Base-by-base conservation (phyloP, 1,140 invertebrate species). In the Teleopsis dalmanni region DNA sequence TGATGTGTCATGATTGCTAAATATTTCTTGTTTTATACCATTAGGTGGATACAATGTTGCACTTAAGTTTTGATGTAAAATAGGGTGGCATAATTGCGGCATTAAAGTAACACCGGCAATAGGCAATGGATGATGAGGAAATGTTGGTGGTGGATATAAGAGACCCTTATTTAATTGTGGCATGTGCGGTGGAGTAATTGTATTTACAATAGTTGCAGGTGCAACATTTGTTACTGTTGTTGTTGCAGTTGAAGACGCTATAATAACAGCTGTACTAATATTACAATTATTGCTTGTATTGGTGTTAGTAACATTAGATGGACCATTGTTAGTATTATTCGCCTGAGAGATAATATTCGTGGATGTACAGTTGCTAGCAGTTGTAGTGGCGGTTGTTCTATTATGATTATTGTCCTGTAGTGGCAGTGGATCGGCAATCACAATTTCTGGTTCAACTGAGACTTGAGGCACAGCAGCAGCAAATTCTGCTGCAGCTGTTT, bases 1-100 rank as follows among this genome's bases (percentile, higher is more conserved):
- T 41, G n/a, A 37, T n/a, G 51, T 49, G 8, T 54, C 57, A 34
- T 65, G 61, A 50, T 65, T 56, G 23, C 9, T 43, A 61, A 59
- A 40, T 66, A 67, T 47, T 67, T n/a, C 64, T 52, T 67, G 64
- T 44, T 67, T 67, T 44, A 67, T 67, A 43, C 64, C 64, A 38
- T 67, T 67, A 2, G 64, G 59, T 21, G 59, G 52, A 19, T 67
- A 67, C 14, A 67, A 42, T 7, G 55, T 52, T 38, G 63, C 63
- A 47, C 64, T 59, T 47, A 67, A 44, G 47, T 67, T 67, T 50
- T 67, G 64, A 54, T 67, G 64, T 50, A 67, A 48, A 14, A 67
- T 67, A 16, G 64, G 64, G 54, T 67, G 64, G 47, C 64, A 67
- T 16, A 67, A 57, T 46, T 67, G 65, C 3, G 64, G 64, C 64